Evolutionary conservation across 2,888 invertebrate genomes (phyloP).

Genomic region (Aleiodes alternator): DNA sequence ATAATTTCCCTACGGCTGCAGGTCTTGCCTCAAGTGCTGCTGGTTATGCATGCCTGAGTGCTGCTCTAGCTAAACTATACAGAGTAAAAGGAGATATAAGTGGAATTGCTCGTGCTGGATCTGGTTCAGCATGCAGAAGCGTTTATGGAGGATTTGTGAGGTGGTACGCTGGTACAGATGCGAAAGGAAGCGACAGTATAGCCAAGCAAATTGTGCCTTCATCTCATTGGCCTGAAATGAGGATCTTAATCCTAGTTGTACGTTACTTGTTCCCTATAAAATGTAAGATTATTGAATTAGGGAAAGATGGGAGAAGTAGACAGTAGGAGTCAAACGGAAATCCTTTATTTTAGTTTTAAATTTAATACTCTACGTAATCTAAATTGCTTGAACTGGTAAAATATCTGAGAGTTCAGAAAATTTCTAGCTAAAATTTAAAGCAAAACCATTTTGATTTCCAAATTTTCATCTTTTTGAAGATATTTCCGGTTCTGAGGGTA

Average conservation of each 20-base stretch:
- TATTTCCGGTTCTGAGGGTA: too few relatives aligned
- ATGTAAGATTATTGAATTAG: constrained; percentile 1
- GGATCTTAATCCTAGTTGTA: constrained; percentile 92
- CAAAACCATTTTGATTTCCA: too few relatives aligned
- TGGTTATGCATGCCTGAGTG: constrained; percentile 92
- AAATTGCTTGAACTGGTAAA: too few relatives aligned
- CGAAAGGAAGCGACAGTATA: constrained; percentile 85
- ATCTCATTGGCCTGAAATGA: constrained; percentile 93
- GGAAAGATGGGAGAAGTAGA: too few relatives aligned
- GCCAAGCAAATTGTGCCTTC: constrained; percentile 85
- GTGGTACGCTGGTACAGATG: constrained; percentile 86
- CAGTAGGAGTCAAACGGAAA: too few relatives aligned
- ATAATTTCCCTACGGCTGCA: constrained; percentile 99
- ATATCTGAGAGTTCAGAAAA: not conserved
- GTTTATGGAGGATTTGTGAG: constrained; percentile 95
- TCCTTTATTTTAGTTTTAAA: too few relatives aligned
- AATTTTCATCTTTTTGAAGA: too few relatives aligned
- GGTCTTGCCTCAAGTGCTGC: constrained; percentile 99
- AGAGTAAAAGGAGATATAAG: constrained; percentile 84
- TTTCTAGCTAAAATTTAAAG: not conserved
- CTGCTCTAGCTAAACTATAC: constrained; percentile 85
- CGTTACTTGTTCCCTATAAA: constrained; percentile 54
- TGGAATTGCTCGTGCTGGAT: constrained; percentile 88
- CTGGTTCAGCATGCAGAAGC: constrained; percentile 98
- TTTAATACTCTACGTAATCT: too few relatives aligned